Evolutionary conservation across 92 coral and sea anemone genomes (phyloP), one percentile per base, ranked within the genome.

Genomic region (Porites rus): DNA sequence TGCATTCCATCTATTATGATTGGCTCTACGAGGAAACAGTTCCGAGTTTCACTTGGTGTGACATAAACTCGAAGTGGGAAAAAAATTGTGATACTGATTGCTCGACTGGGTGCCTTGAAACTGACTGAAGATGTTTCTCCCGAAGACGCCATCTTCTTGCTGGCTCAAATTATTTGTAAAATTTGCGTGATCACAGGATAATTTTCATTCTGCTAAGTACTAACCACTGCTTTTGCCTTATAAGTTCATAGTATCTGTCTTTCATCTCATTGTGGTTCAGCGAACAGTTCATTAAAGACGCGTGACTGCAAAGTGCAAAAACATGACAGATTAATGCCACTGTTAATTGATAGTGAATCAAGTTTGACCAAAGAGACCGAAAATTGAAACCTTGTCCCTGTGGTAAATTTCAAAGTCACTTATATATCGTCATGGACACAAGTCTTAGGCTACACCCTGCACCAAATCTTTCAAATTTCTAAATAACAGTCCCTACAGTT

Each of bases 261-360:
- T 66, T 28, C 59, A 3, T 53, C 8, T 66, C 72, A 38, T 66
- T 38, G 22, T 66, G 12, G 28, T 25, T 25, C 72, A 1, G 72
- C 22, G 18, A 66, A 66, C 7, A 66, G 72, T 38, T 66, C 21
- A 24, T 66, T 38, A 66, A 66, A 19, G 8, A 20, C 38, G 72
- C 1, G 22, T 38, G 72, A 66, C 72, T 31, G 21, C 72, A 66
- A 66, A 66, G 72, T 66, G 13, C 20, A 24, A 28, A 19, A 66
- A 19, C 72, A 66, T 66, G 72, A 66, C 72, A 66, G 31, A 66
- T 66, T 66, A 38, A 10, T 66, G 72, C 20, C 22, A 28, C 72
- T 66, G 72, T 22, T 66, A 66, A 66, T 22, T 66, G 72, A 53
- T 5, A 19, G 38, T 31, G 20, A 66, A 20, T 22, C 22, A 22